Evolutionary conservation across 2,888 invertebrate genomes (phyloP).

Genomic region (Pogonocherus hispidulus): DNA sequence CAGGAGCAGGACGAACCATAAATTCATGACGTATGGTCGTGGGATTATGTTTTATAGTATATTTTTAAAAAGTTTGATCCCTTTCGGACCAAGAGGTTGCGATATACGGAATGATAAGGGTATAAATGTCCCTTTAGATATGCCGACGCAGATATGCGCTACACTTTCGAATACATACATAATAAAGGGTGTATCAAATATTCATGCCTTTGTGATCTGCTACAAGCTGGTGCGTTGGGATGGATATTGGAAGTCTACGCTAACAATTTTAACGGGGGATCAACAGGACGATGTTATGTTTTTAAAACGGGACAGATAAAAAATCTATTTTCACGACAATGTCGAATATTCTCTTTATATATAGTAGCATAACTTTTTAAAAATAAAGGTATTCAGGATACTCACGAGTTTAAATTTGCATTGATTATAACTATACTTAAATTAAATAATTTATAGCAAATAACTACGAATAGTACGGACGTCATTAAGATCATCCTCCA

Average conservation of each 20-base stretch:
- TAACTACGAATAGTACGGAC: no score
- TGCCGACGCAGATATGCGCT: conserved; percentile 47
- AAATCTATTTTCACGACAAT: no score
- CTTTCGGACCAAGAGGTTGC: conserved; percentile 52
- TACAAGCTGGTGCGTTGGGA: conserved; percentile 9
- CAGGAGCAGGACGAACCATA: conserved; percentile 47
- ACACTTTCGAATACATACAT: conserved; percentile 43
- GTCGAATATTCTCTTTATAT: no score
- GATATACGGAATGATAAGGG: conserved; percentile 54
- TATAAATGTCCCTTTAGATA: conserved; percentile 57
- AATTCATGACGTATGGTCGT: conserved; percentile 54
- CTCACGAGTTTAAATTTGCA: no score
- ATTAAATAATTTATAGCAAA: no score
- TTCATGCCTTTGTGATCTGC: conserved; percentile 56
- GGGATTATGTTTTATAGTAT: conserved; percentile 57
- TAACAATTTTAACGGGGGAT: background rate
- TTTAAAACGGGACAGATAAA: background rate
- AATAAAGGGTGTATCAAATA: conserved; percentile 57
- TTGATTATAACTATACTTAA: no score
- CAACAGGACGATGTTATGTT: background rate
- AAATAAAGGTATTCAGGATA: no score
- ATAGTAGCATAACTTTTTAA: no score
- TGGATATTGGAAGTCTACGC: background rate
- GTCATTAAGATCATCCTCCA: no score
- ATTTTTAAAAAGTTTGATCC: conserved; percentile 57